These are phyloP conservation scores for Phoenicopterus ruber DNA, from an alignment of 2,113 vertebrate genomes.

Conservation along the genomic window DNA sequence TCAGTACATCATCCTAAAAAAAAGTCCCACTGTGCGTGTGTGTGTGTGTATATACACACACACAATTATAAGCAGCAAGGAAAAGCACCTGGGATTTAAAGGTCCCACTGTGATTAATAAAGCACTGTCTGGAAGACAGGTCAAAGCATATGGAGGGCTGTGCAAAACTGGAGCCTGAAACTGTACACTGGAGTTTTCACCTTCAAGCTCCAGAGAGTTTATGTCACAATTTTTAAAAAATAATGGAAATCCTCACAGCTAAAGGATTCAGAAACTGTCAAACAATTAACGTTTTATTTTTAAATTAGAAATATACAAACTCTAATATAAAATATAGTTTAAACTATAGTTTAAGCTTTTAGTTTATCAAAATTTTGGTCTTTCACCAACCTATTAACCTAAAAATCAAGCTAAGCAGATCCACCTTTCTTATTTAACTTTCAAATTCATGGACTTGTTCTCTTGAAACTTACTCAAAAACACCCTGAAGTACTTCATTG, in stretches of 20 bases:
- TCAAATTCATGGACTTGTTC: not conserved
- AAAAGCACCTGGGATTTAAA: not conserved
- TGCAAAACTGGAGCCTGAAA: not conserved
- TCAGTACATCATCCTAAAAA: not conserved
- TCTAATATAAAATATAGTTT: not conserved
- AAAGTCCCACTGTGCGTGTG: fast-evolving
- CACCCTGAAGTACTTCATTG: not conserved
- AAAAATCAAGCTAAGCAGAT: not conserved
- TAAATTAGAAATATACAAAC: not conserved
- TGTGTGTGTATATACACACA: not conserved
- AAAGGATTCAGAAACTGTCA: not conserved
- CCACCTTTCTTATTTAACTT: not conserved
- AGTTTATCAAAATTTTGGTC: not conserved
- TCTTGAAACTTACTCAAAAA: not conserved
- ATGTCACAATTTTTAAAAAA: not conserved
- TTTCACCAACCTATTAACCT: not conserved
- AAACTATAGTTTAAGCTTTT: not conserved
- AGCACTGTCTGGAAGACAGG: not conserved
- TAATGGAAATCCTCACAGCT: not conserved
- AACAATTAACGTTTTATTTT: not conserved
- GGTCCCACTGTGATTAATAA: not conserved
- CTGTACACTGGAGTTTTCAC: not conserved
- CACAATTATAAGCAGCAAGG: not conserved
- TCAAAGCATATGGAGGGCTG: not conserved
- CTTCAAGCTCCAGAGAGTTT: not conserved